Evolutionary conservation across 2,888 invertebrate genomes (phyloP), one percentile per base, ranked within the genome.

Genomic region (Clepsis dumicolana): DNA sequence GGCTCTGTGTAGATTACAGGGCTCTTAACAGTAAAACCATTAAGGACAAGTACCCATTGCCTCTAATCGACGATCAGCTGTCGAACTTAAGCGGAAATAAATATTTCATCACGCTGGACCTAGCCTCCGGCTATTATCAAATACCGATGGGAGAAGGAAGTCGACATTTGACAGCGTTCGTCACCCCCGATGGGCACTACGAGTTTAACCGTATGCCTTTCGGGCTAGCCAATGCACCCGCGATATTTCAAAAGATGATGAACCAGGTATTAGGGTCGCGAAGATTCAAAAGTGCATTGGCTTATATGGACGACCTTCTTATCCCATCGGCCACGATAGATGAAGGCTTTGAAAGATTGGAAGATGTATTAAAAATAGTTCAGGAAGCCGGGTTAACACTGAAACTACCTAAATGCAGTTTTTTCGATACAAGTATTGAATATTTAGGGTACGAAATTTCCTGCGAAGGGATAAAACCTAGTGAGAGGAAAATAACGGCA

Each of bases 61-160:
- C 69, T 4, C 4, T 64, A 1, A 70, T 64, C 2, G 64, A 65
- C 4, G 65, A 76, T 35, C 74, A 76, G 53, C 29, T 85, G 3
- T 76, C 82, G 29, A 70, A 73, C 38, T 67, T 83, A 1, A 74
- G 76, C 54, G 76, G 77, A 5, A 77, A 78, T 7, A 74, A 63
- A 10, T 77, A 70, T 48, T 83, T 82, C 52, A 81, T 72, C 4
- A 76, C 79, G 5, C 68, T 83, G 3, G 80, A 81, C 57, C 56
- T 85, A 1, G 74, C 76, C 4, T 81, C 80, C 24, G 82, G 82
- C 0, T 84, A 83, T 70, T 84, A 84, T 48, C 84, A 86, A 65
- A 77, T 86, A 0, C 73, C 74, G 2, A 66, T 86, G 24, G 65
- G 77, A 10, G 70, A 76, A 53, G 57, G 67, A 29, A 70, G 65